A percentile compares a stretch with the other conserved stretches of the same genome.
phyloP scores from a whole-genome alignment of 2,797 vertebrate species.

The Aulostomus chinensis region DNA sequence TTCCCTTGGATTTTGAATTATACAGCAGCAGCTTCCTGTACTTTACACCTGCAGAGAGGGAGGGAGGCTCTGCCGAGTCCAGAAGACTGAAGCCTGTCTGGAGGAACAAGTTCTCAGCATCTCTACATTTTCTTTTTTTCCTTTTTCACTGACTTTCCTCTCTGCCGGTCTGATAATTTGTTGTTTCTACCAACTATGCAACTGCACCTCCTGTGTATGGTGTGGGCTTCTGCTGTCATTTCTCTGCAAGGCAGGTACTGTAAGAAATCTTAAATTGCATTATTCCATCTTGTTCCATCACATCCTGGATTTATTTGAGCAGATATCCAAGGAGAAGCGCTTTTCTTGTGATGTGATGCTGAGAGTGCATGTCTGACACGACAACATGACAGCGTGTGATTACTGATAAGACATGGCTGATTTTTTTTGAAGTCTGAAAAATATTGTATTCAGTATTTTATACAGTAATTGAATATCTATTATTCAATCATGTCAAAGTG shows the following conservation, averaged over 20 bases:
- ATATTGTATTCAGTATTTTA: too few species aligned
- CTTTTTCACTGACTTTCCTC: slow-evolving; percentile 1
- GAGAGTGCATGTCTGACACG: slow-evolving; percentile 4
- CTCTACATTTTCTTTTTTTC: slow-evolving; percentile 5
- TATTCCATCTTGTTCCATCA: background rate
- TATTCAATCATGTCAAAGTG: too few species aligned
- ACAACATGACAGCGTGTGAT: background rate
- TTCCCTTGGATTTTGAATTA: slow-evolving; percentile 68
- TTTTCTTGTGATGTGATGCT: background rate
- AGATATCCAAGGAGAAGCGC: background rate
- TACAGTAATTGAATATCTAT: too few species aligned
- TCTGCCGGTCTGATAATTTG: background rate
- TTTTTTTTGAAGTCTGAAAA: too few species aligned
- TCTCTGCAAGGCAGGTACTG: slow-evolving; percentile 73
- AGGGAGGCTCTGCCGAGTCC: slow-evolving; percentile 52
- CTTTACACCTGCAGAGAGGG: slow-evolving; percentile 68
- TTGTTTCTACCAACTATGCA: slow-evolving; percentile 55
- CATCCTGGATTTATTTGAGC: background rate
- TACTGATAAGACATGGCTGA: too few species aligned
- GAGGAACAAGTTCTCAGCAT: slow-evolving; percentile 43
- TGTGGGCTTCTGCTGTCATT: slow-evolving; percentile 58
- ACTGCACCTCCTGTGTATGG: slow-evolving; percentile 41
- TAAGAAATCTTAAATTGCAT: slow-evolving; percentile 27
- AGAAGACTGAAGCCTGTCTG: slow-evolving; percentile 33
- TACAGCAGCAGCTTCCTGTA: slow-evolving; percentile 68